These are phyloP conservation scores for Apotomis turbidana DNA, from an alignment of 2,888 invertebrate species.

Conservation along the genomic window DNA sequence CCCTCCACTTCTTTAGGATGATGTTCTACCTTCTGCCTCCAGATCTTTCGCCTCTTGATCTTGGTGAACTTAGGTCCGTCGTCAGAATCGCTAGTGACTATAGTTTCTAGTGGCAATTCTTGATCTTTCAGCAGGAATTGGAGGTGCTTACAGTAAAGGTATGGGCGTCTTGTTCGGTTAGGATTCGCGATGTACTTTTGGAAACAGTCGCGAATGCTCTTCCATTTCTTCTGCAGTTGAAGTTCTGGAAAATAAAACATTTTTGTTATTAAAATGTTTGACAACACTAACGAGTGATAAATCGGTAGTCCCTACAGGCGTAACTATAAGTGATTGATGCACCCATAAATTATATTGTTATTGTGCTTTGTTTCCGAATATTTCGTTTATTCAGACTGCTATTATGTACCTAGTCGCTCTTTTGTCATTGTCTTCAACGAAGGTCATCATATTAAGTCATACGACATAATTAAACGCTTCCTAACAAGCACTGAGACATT, in stretches of 20 bases:
- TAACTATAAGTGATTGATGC: slow-evolving; percentile 9
- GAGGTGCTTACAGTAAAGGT: slow-evolving; percentile 68
- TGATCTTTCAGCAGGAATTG: slow-evolving; percentile 68
- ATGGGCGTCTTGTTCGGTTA: slow-evolving; percentile 66
- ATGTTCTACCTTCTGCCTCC: slow-evolving; percentile 61
- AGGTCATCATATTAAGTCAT: slow-evolving; percentile 23
- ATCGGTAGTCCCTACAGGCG: slow-evolving; percentile 3
- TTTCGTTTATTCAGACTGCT: slow-evolving; percentile 10
- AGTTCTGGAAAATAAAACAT: slow-evolving; percentile 64
- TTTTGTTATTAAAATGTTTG: slow-evolving; percentile 9
- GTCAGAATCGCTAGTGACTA: slow-evolving; percentile 60
- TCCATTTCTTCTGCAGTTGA: slow-evolving; percentile 80
- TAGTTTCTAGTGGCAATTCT: slow-evolving; percentile 45
- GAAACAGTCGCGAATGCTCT: slow-evolving; percentile 75
- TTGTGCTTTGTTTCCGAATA: neutral
- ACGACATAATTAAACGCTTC: slow-evolving; percentile 9
- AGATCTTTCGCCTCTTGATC: slow-evolving; percentile 49
- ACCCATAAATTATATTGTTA: neutral
- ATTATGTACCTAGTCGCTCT: slow-evolving; percentile 4
- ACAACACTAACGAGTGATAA: neutral
- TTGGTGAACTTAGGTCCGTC: slow-evolving; percentile 49
- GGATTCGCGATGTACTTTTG: slow-evolving; percentile 70
- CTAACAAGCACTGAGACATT: neutral
- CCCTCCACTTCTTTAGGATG: slow-evolving; percentile 55
- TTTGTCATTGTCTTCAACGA: slow-evolving; percentile 11